Conservation (phyloP, 2,113 vertebrate species). For the Seriola dumerili region DNA sequence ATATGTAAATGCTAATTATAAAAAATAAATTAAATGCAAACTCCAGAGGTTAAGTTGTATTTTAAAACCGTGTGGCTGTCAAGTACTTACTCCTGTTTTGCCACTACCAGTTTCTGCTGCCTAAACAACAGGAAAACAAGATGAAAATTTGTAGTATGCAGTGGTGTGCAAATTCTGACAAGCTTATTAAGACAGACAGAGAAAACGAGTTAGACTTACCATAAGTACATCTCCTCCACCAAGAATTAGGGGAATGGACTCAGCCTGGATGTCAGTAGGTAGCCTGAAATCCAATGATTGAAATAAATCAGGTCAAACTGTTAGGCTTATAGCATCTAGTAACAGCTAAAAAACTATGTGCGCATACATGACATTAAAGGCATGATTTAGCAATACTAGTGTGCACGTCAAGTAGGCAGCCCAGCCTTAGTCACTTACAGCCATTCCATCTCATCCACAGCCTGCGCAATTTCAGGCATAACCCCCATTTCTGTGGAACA, state of each 20-base stretch:
- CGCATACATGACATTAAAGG: background rate
- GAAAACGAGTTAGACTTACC: slow-evolving; percentile 79
- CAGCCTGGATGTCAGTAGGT: slow-evolving; percentile 98
- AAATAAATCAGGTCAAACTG: background rate
- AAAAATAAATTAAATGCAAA: background rate
- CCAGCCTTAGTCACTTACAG: slow-evolving; percentile 88
- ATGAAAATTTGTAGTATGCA: background rate
- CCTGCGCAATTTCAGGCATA: slow-evolving; percentile 98
- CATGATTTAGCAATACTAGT: slow-evolving; percentile 2
- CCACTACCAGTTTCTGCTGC: slow-evolving; percentile 98
- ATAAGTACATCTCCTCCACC: slow-evolving; percentile 98
- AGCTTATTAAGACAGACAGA: background rate
- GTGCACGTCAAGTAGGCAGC: background rate
- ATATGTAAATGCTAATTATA: background rate
- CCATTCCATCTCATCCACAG: slow-evolving; percentile 98
- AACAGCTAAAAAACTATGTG: background rate
- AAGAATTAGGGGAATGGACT: slow-evolving; percentile 95
- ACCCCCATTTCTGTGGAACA: slow-evolving; percentile 93
- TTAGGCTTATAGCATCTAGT: background rate
- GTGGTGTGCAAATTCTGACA: background rate
- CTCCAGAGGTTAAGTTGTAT: background rate
- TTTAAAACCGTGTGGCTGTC: background rate
- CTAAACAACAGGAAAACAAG: slow-evolving; percentile 70
- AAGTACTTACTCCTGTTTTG: slow-evolving; percentile 95
- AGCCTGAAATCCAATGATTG: slow-evolving; percentile 83